Base-by-base conservation (phyloP, 92 coral and sea anemone species). In the Epizoanthus fatuus region DNA sequence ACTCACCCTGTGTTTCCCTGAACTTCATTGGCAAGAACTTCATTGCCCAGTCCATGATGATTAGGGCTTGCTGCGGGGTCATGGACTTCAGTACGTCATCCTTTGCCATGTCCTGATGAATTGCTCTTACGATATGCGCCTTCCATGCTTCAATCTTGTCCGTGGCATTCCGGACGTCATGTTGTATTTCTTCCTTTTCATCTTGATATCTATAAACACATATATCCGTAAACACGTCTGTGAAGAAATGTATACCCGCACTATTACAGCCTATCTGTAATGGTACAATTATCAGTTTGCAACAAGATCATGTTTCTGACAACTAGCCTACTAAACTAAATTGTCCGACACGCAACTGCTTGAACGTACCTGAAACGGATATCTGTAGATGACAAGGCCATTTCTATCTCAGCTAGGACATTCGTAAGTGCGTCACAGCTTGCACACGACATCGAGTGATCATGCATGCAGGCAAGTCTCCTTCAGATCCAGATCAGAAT, bases 1-100 rank as follows among this genome's bases (percentile, higher is more conserved):
- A 84, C 7, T 84, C 87, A 5, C 80, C 87, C 32, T 84, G 81
- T 37, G 81, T 70, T 73, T 72, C 87, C 17, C 87, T 84, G 39
- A 25, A 84, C 45, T 62, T 71, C 63, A 74, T 15, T 1, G 84
- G 72, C 12, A 79, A 35, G 35, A 79, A 79, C 9, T 79, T 79
- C 73, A 62, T 79, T 0, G 79, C 79, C 79, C 59, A 80, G 32
- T 84, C 87, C 80, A 84, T 84, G 69, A 84, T 59, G 13, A 57
- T 10, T 9, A 84, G 17, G 11, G 71, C 80, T 74, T 84, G 87
- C 35, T 60, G 15, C 40, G 80, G 45, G 11, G 69, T 70, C 69
- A 84, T 40, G 55, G 7, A 4, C 66, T 35, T 63, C 9, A 72
- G 72, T 58, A 84, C 54, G 47, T 58, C 58, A 19, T 72, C 80